Conservation (phyloP, 2,113 vertebrate genomes). For the Aegithalos caudatus region DNA sequence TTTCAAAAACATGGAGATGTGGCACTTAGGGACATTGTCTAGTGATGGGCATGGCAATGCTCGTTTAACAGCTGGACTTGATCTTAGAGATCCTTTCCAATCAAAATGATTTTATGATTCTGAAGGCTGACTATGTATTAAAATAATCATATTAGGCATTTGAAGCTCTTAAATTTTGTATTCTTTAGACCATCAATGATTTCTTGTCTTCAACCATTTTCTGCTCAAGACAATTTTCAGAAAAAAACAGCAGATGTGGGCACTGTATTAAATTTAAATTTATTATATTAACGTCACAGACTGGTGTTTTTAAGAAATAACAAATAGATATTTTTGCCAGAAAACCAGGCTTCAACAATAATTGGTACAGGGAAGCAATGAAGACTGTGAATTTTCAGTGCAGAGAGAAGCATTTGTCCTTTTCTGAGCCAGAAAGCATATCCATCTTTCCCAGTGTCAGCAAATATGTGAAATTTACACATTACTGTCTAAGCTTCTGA, state of each 20-base stretch:
- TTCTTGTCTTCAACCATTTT: neutral
- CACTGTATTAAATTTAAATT: neutral
- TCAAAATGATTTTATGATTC: neutral
- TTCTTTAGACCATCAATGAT: neutral
- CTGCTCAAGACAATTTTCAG: neutral
- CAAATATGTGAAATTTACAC: constrained; percentile 17
- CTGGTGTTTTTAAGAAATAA: neutral
- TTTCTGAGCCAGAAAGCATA: constrained; percentile 1
- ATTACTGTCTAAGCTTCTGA: neutral
- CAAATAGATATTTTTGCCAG: neutral
- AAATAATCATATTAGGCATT: neutral
- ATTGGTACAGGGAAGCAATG: neutral
- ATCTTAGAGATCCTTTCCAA: neutral
- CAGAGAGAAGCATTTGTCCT: neutral
- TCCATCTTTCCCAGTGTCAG: constrained; percentile 11
- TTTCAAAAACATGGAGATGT: neutral
- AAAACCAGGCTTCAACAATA: neutral
- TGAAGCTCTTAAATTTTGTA: neutral
- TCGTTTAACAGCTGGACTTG: neutral
- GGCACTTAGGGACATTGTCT: neutral
- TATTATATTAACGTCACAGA: neutral
- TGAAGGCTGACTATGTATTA: neutral
- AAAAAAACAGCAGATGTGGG: neutral
- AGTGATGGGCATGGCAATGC: neutral
- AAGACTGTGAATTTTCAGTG: neutral